These are phyloP conservation scores for Dendrophyllia cribrosa DNA, from an alignment of 64 coral and sea anemone genomes.

Conservation along the genomic window DNA sequence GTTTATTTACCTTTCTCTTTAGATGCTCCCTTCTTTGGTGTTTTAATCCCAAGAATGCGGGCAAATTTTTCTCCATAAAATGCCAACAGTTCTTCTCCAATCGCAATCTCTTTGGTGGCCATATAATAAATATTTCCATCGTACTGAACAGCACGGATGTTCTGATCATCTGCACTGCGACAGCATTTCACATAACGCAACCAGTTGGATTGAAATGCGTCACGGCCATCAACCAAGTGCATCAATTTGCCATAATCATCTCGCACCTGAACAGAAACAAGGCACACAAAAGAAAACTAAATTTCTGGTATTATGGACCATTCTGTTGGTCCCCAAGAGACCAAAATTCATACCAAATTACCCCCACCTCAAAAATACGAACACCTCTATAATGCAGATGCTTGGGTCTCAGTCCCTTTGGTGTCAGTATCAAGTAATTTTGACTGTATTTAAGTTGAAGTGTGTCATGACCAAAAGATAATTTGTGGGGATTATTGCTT, in stretches of 20 bases:
- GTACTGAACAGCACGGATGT: slow-evolving; percentile 94
- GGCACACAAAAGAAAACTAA: too few relatives aligned
- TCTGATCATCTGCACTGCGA: slow-evolving; percentile 65
- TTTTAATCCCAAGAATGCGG: slow-evolving; percentile 77
- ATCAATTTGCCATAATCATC: slow-evolving; percentile 95
- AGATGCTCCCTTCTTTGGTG: slow-evolving; percentile 45
- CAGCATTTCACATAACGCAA: slow-evolving; percentile 87
- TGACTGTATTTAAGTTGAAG: too few relatives aligned
- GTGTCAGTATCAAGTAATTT: too few relatives aligned
- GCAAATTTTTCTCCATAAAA: slow-evolving; percentile 85
- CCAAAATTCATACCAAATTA: too few relatives aligned
- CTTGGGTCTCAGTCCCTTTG: too few relatives aligned
- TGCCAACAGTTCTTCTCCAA: slow-evolving; percentile 86
- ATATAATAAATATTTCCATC: slow-evolving; percentile 98
- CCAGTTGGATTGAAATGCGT: slow-evolving; percentile 98
- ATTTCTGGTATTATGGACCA: too few relatives aligned
- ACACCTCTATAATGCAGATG: too few relatives aligned
- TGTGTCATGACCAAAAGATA: too few relatives aligned
- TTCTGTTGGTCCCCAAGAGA: too few relatives aligned
- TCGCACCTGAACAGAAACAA: slow-evolving; percentile 65
- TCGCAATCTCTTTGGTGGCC: slow-evolving; percentile 81
- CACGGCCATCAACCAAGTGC: slow-evolving; percentile 86
- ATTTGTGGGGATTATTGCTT: too few relatives aligned
- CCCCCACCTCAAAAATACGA: too few relatives aligned
- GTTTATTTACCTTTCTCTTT: slow-evolving; percentile 24